A percentile compares a stretch with the other conserved stretches of the same genome.
Evolutionary conservation across 2,113 vertebrate species (phyloP).

Genomic region (Phaethon lepturus): DNA sequence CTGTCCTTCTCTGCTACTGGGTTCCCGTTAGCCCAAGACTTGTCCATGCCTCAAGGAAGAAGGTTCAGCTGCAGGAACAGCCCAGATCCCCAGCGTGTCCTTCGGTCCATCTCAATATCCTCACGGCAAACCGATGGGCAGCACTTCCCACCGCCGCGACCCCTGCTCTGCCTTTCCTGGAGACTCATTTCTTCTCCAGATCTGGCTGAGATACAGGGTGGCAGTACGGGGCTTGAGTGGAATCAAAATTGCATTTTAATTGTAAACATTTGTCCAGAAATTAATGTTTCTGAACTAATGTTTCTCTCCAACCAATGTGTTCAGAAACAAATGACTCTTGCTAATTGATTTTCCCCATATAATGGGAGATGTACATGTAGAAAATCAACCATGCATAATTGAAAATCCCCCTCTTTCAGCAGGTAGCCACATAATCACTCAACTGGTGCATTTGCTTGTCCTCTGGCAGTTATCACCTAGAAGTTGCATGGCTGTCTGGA

Average conservation of each 20-base stretch:
- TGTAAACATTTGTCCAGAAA: slow-evolving; percentile 70
- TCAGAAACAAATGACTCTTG: slow-evolving; percentile 33
- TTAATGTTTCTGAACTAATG: slow-evolving; percentile 73
- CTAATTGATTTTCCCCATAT: slow-evolving; percentile 19
- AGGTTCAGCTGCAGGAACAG: neutral
- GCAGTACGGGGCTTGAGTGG: neutral
- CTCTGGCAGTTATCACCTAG: neutral
- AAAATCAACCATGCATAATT: neutral
- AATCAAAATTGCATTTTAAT: slow-evolving; percentile 65
- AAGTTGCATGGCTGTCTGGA: neutral
- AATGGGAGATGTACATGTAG: neutral
- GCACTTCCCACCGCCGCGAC: fast-evolving
- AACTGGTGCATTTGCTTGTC: neutral
- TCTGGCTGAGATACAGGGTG: neutral
- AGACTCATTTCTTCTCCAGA: neutral
- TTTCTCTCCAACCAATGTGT: slow-evolving; percentile 6
- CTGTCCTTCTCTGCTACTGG: neutral
- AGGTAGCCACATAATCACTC: neutral
- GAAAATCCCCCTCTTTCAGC: slow-evolving; percentile 5
- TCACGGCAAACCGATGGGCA: fast-evolving
- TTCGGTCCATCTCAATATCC: fast-evolving
- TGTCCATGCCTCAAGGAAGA: neutral
- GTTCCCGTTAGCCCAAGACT: neutral
- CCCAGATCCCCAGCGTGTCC: neutral
- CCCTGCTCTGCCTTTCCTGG: neutral